phyloP scores from a whole-genome alignment of 2,113 vertebrate species.

The Verasper variegatus region DNA sequence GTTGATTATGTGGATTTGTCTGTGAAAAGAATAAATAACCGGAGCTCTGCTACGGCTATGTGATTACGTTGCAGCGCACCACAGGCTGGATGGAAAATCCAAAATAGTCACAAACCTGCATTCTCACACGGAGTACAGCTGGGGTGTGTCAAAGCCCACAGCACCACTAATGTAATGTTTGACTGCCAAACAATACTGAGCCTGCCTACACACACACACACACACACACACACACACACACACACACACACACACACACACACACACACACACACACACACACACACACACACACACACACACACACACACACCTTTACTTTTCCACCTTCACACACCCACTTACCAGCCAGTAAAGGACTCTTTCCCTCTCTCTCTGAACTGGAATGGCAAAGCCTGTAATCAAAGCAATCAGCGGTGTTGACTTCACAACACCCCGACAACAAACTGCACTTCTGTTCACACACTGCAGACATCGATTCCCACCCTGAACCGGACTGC shows the following conservation, averaged over 20 bases:
- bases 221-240: not conserved
- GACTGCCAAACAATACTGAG: slow-evolving; percentile 73
- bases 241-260: too few relatives aligned
- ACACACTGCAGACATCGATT: slow-evolving; percentile 56
- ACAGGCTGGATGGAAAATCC: slow-evolving; percentile 60
- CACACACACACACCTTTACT: slow-evolving; percentile 34
- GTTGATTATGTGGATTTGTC: not conserved
- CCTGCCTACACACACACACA: slow-evolving; percentile 45
- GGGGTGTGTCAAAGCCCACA: slow-evolving; percentile 74
- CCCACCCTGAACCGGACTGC: slow-evolving; percentile 37
- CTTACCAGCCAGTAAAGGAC: slow-evolving; percentile 33
- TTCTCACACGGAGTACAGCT: slow-evolving; percentile 67
- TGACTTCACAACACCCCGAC: slow-evolving; percentile 43
- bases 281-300: not conserved
- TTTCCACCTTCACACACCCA: slow-evolving; percentile 68
- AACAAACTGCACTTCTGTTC: slow-evolving; percentile 23
- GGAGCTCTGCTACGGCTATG: slow-evolving; percentile 37
- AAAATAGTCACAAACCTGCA: slow-evolving; percentile 74
- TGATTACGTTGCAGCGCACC: slow-evolving; percentile 62
- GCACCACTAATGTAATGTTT: slow-evolving; percentile 71
- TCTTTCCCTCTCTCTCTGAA: slow-evolving; percentile 18
- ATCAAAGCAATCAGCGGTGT: slow-evolving; percentile 68
- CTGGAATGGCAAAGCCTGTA: slow-evolving; percentile 51
- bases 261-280: slow-evolving; percentile 36
- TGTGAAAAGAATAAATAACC: slow-evolving; percentile 62